phyloP scores from a whole-genome alignment of 2,888 invertebrate genomes.

The Oxystoma pomonae region DNA sequence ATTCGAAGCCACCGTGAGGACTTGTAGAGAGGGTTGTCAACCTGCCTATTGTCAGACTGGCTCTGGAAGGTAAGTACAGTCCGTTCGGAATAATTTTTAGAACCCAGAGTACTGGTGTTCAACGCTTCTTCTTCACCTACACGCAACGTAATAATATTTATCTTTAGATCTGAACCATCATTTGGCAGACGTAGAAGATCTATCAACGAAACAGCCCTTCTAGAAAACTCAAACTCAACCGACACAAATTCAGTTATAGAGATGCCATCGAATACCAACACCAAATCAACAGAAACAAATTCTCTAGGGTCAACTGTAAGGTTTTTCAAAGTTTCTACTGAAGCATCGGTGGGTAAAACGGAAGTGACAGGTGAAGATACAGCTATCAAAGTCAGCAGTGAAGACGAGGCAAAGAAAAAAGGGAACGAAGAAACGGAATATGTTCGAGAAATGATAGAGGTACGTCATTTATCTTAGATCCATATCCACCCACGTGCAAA shows the following conservation, averaged over 20 bases:
- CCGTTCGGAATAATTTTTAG: too few relatives aligned
- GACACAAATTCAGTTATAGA: background rate
- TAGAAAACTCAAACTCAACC: slow-evolving; percentile 6
- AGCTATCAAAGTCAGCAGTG: slow-evolving; percentile 2
- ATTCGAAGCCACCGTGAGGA: slow-evolving; percentile 87
- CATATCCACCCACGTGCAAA: too few relatives aligned
- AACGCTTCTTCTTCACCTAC: background rate
- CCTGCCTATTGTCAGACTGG: slow-evolving; percentile 83
- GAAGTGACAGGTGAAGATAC: slow-evolving; percentile 48
- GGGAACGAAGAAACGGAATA: slow-evolving; percentile 63
- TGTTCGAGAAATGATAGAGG: slow-evolving; percentile 87
- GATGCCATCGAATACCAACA: background rate
- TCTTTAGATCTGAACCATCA: slow-evolving; percentile 25
- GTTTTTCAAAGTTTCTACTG: slow-evolving; percentile 10
- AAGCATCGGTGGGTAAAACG: slow-evolving; percentile 34
- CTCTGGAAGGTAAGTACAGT: slow-evolving; percentile 49
- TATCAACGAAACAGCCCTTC: slow-evolving; percentile 15
- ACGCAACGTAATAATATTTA: background rate
- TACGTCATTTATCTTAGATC: too few relatives aligned
- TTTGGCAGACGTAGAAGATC: slow-evolving; percentile 22
- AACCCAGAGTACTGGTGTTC: background rate
- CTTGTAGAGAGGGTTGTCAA: slow-evolving; percentile 85
- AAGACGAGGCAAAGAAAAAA: slow-evolving; percentile 42
- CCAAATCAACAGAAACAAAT: slow-evolving; percentile 1
- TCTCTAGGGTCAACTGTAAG: slow-evolving; percentile 1